These are phyloP conservation scores for Volucella zonaria DNA, from an alignment of 2,888 invertebrate genomes.

Conservation along the genomic window DNA sequence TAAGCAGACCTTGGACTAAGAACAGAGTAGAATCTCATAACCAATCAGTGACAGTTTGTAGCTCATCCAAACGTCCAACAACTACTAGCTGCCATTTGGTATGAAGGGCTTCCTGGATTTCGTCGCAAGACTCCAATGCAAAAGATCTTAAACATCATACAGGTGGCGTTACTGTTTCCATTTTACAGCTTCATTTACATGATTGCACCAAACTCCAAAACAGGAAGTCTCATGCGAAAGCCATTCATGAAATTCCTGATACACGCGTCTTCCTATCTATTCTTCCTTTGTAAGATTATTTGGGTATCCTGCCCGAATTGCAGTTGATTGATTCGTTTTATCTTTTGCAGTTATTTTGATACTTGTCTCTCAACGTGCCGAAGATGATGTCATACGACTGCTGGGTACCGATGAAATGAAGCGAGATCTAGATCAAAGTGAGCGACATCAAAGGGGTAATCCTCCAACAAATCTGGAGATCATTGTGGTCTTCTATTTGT, in stretches of 20 bases:
- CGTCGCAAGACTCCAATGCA: slow-evolving; percentile 89
- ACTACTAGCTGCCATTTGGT: slow-evolving; percentile 95
- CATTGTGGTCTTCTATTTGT: slow-evolving; percentile 91
- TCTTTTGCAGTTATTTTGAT: slow-evolving; percentile 90
- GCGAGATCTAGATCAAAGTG: slow-evolving; percentile 85
- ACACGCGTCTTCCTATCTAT: slow-evolving; percentile 96
- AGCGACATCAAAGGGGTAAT: slow-evolving; percentile 90
- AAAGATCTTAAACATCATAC: slow-evolving; percentile 88
- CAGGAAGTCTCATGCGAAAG: slow-evolving; percentile 93
- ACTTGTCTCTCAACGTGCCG: slow-evolving; percentile 95
- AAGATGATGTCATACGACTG: slow-evolving; percentile 88
- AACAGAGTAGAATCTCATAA: background rate
- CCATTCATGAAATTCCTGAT: slow-evolving; percentile 98
- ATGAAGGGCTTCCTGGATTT: slow-evolving; percentile 97
- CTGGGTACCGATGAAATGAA: slow-evolving; percentile 89
- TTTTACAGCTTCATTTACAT: slow-evolving; percentile 93
- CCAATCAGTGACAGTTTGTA: slow-evolving; percentile 87
- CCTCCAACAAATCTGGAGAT: slow-evolving; percentile 93
- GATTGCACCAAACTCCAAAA: slow-evolving; percentile 90
- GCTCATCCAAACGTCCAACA: slow-evolving; percentile 98
- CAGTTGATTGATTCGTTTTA: background rate
- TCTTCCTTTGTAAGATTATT: slow-evolving; percentile 89
- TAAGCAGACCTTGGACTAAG: slow-evolving; percentile 78
- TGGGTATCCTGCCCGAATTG: background rate
- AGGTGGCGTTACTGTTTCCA: slow-evolving; percentile 93